These are phyloP conservation scores for Platichthys stellatus DNA, from an alignment of 2,113 vertebrate species.

Conservation along the genomic window DNA sequence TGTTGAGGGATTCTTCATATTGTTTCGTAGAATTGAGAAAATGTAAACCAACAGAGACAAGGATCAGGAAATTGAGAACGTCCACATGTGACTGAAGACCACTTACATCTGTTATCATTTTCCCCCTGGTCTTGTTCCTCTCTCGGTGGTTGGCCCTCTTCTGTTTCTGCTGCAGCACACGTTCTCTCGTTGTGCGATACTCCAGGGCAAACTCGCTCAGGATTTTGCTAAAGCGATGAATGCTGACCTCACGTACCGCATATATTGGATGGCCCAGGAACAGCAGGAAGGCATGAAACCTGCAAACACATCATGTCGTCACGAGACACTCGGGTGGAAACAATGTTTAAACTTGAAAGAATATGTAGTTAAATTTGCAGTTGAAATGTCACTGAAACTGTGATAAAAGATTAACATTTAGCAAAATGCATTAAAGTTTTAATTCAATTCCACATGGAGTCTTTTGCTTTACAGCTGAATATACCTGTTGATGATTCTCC, in stretches of 20 bases:
- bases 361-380: too few relatives aligned
- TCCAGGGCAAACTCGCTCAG: conserved; percentile 97
- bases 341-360: background rate
- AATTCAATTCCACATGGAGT: background rate
- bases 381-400: background rate
- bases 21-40: conserved; percentile 37
- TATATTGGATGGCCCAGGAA: conserved; percentile 95
- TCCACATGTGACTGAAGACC: conserved; percentile 30
- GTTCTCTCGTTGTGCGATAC: conserved; percentile 95
- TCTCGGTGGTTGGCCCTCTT: conserved; percentile 98
- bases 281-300: conserved; percentile 96
- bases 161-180: conserved; percentile 96
- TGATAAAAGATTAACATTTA: background rate
- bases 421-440: background rate
- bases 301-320: conserved; percentile 66
- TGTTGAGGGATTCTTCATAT: conserved; percentile 41
- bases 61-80: conserved; percentile 44
- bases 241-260: conserved; percentile 91
- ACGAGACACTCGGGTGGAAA: background rate
- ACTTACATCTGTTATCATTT: conserved; percentile 99
- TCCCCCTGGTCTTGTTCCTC: conserved; percentile 97
- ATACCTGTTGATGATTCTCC: conserved; percentile 96
- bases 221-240: conserved; percentile 96
- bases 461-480: background rate
- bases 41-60: conserved; percentile 43